These are phyloP conservation scores for Perdita meconis DNA, from an alignment of 2,888 invertebrate genomes.

Conservation along the genomic window DNA sequence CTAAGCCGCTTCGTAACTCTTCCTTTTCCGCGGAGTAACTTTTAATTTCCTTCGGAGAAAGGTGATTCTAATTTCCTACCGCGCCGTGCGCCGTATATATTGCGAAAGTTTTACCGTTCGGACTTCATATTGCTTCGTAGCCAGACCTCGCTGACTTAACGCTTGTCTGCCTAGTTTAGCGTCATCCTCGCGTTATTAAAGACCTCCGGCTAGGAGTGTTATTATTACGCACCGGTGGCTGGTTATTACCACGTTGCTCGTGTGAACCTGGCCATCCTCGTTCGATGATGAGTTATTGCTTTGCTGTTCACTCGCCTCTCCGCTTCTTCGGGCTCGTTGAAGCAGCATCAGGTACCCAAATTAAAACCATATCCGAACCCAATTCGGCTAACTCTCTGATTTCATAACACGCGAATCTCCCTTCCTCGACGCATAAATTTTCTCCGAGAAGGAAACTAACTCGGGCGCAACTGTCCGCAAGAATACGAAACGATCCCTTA, in stretches of 20 bases:
- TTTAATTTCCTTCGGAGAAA: constrained; percentile 69
- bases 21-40: constrained; percentile 59
- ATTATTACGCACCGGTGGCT: constrained; percentile 55
- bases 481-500: no score
- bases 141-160: constrained; percentile 64
- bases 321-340: constrained; percentile 1
- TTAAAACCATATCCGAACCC: no score
- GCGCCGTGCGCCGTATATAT: constrained; percentile 58
- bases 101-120: constrained; percentile 67
- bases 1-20: constrained; percentile 59
- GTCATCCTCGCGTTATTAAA: constrained; percentile 69
- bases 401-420: no score
- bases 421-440: no score
- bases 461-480: no score
- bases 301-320: neutral
- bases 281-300: constrained; percentile 32
- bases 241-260: constrained; percentile 64
- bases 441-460: no score
- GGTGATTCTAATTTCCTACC: constrained; percentile 70
- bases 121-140: constrained; percentile 62
- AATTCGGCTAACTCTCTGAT: no score
- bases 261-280: constrained; percentile 39
- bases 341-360: no score
- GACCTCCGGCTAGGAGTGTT: constrained; percentile 51
- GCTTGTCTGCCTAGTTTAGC: constrained; percentile 71